A percentile compares a stretch with the other conserved stretches of the same genome.
These are phyloP conservation scores for Alitta virens DNA, from an alignment of 2,888 invertebrate genomes.

Conservation along the genomic window DNA sequence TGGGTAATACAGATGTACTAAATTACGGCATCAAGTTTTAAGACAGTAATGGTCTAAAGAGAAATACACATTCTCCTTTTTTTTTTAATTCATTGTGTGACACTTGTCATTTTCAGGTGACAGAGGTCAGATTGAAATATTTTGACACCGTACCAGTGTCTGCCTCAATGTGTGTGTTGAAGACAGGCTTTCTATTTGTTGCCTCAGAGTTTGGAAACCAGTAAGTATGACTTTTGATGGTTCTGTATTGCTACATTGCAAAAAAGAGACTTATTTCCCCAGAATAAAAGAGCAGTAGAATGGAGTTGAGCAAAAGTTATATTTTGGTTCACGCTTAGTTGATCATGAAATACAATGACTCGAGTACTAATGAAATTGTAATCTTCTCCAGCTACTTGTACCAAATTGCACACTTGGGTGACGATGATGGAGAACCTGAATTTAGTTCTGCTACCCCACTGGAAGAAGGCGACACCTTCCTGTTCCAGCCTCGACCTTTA, in stretches of 20 bases:
- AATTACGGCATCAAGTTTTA: too few species aligned
- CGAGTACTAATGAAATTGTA: too few species aligned
- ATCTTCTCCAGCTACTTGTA: conserved; percentile 81
- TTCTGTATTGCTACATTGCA: too few species aligned
- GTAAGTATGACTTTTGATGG: conserved; percentile 79
- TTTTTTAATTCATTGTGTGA: too few species aligned
- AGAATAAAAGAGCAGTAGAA: too few species aligned
- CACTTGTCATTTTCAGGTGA: conserved; percentile 59
- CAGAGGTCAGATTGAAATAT: conserved; percentile 97
- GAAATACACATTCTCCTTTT: too few species aligned
- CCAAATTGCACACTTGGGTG: conserved; percentile 98
- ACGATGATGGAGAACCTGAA: conserved; percentile 98
- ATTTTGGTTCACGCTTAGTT: too few species aligned
- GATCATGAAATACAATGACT: too few species aligned
- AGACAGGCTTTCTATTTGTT: conserved; percentile 97
- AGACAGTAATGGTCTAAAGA: too few species aligned
- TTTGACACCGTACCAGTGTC: conserved; percentile 99
- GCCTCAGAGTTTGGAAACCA: conserved; percentile 99
- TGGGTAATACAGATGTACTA: too few species aligned
- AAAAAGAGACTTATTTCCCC: too few species aligned
- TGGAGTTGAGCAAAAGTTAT: too few species aligned
- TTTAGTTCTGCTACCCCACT: conserved; percentile 97
- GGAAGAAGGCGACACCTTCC: conserved; percentile 98
- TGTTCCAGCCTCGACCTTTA: conserved; percentile 90
- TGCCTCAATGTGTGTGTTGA: conserved; percentile 93